Base-by-base conservation (phyloP, 2,888 invertebrate genomes). In the Drosophila cognata region DNA sequence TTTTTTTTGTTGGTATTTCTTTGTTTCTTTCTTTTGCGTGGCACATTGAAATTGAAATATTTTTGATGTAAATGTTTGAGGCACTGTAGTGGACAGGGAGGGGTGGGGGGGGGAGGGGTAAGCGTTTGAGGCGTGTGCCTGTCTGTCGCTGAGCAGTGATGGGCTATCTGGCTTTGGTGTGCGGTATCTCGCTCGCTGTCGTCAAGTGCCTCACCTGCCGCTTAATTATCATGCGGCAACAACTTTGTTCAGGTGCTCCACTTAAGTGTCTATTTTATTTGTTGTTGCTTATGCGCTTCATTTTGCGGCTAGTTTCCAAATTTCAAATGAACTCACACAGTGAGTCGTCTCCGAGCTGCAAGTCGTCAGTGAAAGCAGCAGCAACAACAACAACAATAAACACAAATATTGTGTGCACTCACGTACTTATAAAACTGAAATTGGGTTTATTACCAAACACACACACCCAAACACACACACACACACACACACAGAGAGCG, bases 361-460 rank as follows among this genome's bases (percentile, higher is more conserved):
- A 67, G 50, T 72, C 58, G 61, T 41, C 33, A 61, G 78, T 79
- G 79, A 78, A 79, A 76, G 78, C 75, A 33, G 46, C 50, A 58
- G 38, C 57, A 57, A 16, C 38, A 56, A 55, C 29, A 63, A 43
- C 56, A 67, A 68, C 69, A 72, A 69, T 70, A 71, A 77, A 74
- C 72, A 71, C 63, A 75, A 78, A 72, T 73, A 67, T 79, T 71
- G 74, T 68, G 63, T 66, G 48, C 63, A 75, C 61, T 38, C 36
- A 60, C 31, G 56, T 57, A 68, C 60, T 62, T 74, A 41, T 68
- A 67, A 62, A 68, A 53, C 43, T 55, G 52, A 64, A 87, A 88
- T 85, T 79, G 68, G 88, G 84, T 88, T 84, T 84, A 87, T 82
- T 84, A 76, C 88, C 81, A 55, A 59, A 82, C 68, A 67, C 59